Evolutionary conservation across 2,113 vertebrate genomes (phyloP).

Genomic region (Lonchura striata): DNA sequence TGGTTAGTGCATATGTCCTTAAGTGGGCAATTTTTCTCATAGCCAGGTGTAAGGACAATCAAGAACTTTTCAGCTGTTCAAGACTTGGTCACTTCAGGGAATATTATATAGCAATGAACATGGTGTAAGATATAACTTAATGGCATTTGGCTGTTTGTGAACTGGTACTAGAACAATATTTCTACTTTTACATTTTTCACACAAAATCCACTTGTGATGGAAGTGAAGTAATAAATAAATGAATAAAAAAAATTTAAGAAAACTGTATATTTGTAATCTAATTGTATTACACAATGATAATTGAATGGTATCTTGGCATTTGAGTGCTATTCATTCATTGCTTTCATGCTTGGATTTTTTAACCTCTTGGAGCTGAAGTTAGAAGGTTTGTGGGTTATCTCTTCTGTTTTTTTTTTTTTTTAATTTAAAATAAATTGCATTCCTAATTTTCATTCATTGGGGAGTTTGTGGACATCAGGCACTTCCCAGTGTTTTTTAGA

Average conservation of each 20-base stretch:
- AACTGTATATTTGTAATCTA: fast-evolving
- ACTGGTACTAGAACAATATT: background rate
- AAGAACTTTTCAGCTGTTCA: background rate
- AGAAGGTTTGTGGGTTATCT: background rate
- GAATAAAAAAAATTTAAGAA: background rate
- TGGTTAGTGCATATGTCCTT: background rate
- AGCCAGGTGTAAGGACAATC: background rate
- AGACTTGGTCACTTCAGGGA: background rate
- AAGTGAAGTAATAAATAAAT: background rate
- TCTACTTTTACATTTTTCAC: background rate
- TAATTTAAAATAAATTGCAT: background rate
- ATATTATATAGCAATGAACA: background rate
- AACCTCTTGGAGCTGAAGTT: background rate
- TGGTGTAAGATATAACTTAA: background rate
- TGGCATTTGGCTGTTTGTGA: background rate
- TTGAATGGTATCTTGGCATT: background rate
- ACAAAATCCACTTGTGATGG: background rate
- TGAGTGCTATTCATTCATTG: background rate
- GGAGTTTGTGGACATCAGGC: background rate
- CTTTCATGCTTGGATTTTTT: background rate
- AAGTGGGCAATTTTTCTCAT: background rate
- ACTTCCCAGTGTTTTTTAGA: background rate
- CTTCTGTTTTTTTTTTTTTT: background rate
- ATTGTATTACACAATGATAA: background rate
- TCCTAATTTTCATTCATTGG: background rate